Percentiles rank a stretch among this genome's conserved stretches.
phyloP scores from a whole-genome alignment of 1,140 invertebrate species.

The Drosophila nigrodunni region DNA sequence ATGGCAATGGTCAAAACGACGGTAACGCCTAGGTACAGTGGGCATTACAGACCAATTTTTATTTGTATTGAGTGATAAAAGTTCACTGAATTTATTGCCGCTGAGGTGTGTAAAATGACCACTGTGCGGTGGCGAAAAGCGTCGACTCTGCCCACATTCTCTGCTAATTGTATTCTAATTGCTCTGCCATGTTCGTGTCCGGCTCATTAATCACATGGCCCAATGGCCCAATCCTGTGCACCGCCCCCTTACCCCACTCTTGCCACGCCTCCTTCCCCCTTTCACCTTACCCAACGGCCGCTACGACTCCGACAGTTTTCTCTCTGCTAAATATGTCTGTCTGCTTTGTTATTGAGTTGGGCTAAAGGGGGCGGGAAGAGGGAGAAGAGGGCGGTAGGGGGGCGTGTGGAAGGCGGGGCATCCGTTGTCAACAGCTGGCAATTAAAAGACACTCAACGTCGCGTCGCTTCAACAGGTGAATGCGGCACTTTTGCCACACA shows the following conservation, averaged over 20 bases:
- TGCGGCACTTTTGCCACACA: slow-evolving; percentile 8
- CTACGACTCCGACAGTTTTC: too few species aligned
- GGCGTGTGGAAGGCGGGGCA: neutral
- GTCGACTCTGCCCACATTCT: slow-evolving; percentile 17
- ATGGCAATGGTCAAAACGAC: neutral
- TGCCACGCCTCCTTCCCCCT: neutral
- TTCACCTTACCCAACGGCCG: too few species aligned
- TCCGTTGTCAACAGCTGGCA: slow-evolving; percentile 59
- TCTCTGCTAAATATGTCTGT: neutral
- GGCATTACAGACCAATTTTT: neutral
- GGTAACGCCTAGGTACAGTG: neutral
- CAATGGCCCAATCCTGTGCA: slow-evolving; percentile 11
- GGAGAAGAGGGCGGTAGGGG: too few species aligned
- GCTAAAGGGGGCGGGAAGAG: neutral
- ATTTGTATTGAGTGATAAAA: too few species aligned
- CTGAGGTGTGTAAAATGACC: neutral
- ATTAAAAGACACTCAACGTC: slow-evolving; percentile 63
- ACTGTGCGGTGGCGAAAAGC: neutral
- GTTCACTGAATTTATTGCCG: too few species aligned
- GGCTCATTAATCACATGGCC: slow-evolving; percentile 67
- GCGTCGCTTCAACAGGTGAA: slow-evolving; percentile 43
- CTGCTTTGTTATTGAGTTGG: neutral
- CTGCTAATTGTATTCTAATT: slow-evolving; percentile 82
- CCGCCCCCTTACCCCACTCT: neutral
- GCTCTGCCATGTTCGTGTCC: slow-evolving; percentile 48